Conservation (phyloP, 2,888 invertebrate species). For the Melipona bicolor region DNA sequence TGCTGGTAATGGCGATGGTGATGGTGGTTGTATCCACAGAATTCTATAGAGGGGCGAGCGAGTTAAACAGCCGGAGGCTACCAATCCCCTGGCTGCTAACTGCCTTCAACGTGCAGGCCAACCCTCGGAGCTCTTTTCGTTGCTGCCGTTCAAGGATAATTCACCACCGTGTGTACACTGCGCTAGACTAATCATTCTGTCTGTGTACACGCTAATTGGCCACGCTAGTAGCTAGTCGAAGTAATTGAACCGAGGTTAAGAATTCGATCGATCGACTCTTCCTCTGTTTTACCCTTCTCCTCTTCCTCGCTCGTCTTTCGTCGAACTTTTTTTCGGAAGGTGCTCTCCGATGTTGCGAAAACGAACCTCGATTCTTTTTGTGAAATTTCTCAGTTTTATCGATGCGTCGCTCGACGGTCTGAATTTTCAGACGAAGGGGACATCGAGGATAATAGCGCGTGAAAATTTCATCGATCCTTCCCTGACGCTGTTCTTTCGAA, state of each 20-base stretch:
- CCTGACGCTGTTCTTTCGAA: background rate
- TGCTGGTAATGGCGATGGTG: constrained; percentile 60
- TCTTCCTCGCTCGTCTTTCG: background rate
- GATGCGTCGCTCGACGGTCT: too few species aligned
- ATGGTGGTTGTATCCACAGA: constrained; percentile 65
- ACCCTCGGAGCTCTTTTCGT: constrained; percentile 61
- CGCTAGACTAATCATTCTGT: constrained; percentile 61
- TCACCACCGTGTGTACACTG: constrained; percentile 51
- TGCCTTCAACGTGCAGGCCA: constrained; percentile 65
- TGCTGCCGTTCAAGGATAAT: constrained; percentile 57
- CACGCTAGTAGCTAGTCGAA: constrained; percentile 6
- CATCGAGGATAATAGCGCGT: background rate
- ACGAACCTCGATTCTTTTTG: too few species aligned
- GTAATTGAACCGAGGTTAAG: background rate
- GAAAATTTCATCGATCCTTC: background rate
- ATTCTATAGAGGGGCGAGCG: constrained; percentile 70
- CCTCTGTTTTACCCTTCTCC: background rate
- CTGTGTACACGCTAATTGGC: constrained; percentile 62
- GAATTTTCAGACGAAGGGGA: too few species aligned
- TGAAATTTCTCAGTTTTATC: too few species aligned
- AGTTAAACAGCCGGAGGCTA: constrained; percentile 80
- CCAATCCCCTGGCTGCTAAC: constrained; percentile 77
- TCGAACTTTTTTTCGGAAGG: too few species aligned
- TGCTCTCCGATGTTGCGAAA: too few species aligned
- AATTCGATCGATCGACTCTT: background rate